A percentile compares a stretch with the other conserved stretches of the same genome.
Conservation (phyloP, 1,140 invertebrate genomes). For the Acromyrmex echinatior region DNA sequence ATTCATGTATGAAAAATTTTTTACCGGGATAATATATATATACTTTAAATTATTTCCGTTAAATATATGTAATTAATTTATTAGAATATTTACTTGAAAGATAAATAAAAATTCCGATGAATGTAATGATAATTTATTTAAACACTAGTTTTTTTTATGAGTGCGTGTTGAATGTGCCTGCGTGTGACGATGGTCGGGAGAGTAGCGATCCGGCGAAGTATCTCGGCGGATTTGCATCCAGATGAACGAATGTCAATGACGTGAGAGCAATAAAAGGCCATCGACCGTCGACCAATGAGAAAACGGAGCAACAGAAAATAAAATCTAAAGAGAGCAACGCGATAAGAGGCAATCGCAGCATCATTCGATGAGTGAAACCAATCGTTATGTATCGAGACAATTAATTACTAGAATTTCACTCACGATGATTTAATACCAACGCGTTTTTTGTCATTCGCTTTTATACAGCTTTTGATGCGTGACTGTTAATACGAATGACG, state of each 20-base stretch:
- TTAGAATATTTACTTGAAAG: not conserved
- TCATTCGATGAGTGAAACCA: not conserved
- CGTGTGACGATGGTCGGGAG: not conserved
- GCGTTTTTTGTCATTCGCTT: not conserved
- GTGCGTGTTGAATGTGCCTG: not conserved
- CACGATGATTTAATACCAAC: not conserved
- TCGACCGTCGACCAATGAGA: not conserved
- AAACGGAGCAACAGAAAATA: not conserved
- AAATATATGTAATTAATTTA: not conserved
- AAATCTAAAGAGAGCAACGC: not conserved
- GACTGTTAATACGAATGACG: not conserved
- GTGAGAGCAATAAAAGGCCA: not conserved
- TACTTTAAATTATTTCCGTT: too few species aligned
- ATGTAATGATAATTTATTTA: not conserved
- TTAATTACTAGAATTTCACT: not conserved
- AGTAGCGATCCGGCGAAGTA: not conserved
- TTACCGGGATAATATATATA: too few species aligned
- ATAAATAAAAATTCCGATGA: too few species aligned
- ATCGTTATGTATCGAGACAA: not conserved
- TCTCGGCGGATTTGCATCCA: not conserved
- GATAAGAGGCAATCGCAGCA: not conserved
- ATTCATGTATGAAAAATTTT: too few species aligned
- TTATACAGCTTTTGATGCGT: not conserved
- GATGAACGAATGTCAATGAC: not conserved
- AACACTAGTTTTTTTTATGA: not conserved